phyloP scores from a whole-genome alignment of 2,797 vertebrate species.

The Tympanoctomys barrerae region DNA sequence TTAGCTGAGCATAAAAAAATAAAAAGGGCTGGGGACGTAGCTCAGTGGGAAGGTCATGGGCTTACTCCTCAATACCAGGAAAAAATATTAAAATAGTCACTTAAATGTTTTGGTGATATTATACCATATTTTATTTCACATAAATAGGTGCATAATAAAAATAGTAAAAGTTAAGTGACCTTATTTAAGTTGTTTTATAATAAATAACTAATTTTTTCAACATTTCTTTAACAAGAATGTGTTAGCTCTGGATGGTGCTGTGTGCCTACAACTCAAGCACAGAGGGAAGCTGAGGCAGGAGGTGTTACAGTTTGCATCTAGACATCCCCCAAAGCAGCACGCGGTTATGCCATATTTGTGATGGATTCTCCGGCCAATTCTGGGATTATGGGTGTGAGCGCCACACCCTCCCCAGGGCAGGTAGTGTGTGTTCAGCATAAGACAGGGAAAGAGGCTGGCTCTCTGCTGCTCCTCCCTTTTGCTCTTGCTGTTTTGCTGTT shows the following conservation, averaged over 20 bases:
- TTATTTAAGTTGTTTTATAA: conserved; percentile 11
- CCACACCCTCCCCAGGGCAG: too few species aligned
- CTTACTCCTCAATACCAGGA: not conserved
- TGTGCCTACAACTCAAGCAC: not conserved
- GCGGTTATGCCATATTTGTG: too few species aligned
- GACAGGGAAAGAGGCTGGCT: too few species aligned
- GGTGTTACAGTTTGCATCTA: too few species aligned
- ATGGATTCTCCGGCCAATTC: too few species aligned
- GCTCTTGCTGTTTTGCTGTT: too few species aligned
- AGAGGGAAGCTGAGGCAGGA: not conserved
- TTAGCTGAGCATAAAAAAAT: not conserved
- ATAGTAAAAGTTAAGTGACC: not conserved
- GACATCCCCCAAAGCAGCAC: too few species aligned
- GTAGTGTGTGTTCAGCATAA: too few species aligned
- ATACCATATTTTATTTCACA: not conserved
- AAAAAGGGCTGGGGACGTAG: not conserved
- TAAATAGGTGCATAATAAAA: not conserved
- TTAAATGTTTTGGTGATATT: not conserved
- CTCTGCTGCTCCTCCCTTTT: too few species aligned
- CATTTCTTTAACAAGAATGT: not conserved
- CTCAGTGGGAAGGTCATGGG: not conserved
- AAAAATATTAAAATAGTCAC: not conserved
- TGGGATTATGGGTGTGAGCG: too few species aligned
- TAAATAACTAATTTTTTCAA: not conserved
- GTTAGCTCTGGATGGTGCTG: not conserved